Percentiles rank a stretch among this genome's conserved stretches.
Evolutionary conservation across 2,113 vertebrate genomes (phyloP).

Genomic region (Stigmatopora nigra): DNA sequence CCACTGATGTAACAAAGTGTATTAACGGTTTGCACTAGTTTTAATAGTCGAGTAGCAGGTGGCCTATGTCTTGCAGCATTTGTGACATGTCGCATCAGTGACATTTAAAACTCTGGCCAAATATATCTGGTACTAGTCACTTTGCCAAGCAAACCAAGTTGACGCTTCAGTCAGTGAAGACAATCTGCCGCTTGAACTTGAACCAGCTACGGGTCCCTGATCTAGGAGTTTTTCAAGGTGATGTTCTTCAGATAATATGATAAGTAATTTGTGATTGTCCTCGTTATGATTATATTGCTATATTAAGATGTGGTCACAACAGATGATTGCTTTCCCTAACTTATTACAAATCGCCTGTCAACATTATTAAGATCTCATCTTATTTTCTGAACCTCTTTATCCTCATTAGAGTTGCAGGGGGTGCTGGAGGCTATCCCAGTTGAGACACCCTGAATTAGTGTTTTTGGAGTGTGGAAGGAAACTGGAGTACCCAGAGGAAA

Average conservation of each 20-base stretch:
- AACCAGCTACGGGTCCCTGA: neutral
- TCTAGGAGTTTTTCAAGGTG: constrained; percentile 2
- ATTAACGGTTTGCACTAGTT: neutral
- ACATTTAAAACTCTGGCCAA: constrained; percentile 5
- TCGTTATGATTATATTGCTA: neutral
- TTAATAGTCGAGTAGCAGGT: neutral
- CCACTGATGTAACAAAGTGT: neutral
- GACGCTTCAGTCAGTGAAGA: neutral
- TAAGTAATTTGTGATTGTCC: neutral
- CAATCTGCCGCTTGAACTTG: constrained; percentile 3
- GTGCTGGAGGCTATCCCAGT: no score
- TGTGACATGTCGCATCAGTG: neutral
- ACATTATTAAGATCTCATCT: no score
- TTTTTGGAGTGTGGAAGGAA: no score
- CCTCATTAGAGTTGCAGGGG: no score
- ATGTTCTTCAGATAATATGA: neutral
- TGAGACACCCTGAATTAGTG: no score
- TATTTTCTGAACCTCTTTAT: no score
- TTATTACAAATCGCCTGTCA: neutral
- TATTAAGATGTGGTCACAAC: neutral
- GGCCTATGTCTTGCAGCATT: neutral
- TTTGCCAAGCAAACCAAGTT: neutral
- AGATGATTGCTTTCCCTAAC: neutral
- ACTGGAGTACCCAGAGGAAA: no score
- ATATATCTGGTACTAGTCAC: neutral